Percentiles rank a stretch among this genome's conserved stretches.
phyloP scores from a whole-genome alignment of 2,113 vertebrate genomes.

The Xiphophorus couchianus region DNA sequence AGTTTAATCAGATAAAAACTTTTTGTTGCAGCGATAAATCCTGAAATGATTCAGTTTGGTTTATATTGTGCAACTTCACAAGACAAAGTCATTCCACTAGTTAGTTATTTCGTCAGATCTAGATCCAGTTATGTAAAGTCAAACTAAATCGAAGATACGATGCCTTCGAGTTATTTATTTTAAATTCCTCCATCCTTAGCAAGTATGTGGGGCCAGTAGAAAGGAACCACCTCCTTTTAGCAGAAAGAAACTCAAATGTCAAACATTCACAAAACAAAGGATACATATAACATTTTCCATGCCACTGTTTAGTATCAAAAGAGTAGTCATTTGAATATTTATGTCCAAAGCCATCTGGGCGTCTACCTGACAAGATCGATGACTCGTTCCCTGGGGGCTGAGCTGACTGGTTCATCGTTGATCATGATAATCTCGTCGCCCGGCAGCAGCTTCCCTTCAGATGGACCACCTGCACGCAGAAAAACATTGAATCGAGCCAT shows the following conservation, averaged over 20 bases:
- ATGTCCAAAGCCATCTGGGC: background rate
- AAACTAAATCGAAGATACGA: background rate
- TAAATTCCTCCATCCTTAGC: background rate
- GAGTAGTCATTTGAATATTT: background rate
- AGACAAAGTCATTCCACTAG: background rate
- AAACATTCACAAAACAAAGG: too few relatives aligned
- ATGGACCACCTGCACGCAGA: slow-evolving; percentile 87
- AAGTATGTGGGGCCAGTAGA: background rate
- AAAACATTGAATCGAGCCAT: slow-evolving; percentile 10
- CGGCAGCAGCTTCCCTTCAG: slow-evolving; percentile 93
- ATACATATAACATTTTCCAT: too few relatives aligned
- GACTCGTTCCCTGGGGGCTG: slow-evolving; percentile 93
- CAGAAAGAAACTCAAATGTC: too few relatives aligned
- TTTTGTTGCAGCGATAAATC: background rate
- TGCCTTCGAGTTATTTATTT: background rate
- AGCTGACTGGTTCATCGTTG: slow-evolving; percentile 92
- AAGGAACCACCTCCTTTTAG: background rate
- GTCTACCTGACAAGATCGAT: slow-evolving; percentile 96
- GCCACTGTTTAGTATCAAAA: background rate
- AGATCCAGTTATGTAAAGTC: background rate
- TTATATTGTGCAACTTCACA: background rate
- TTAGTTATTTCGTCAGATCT: background rate
- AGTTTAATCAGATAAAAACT: background rate
- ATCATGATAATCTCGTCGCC: slow-evolving; percentile 99
- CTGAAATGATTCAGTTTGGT: background rate